These are phyloP conservation scores for Mimumesa dahlbomi DNA, from an alignment of 2,888 invertebrate genomes.

Conservation along the genomic window DNA sequence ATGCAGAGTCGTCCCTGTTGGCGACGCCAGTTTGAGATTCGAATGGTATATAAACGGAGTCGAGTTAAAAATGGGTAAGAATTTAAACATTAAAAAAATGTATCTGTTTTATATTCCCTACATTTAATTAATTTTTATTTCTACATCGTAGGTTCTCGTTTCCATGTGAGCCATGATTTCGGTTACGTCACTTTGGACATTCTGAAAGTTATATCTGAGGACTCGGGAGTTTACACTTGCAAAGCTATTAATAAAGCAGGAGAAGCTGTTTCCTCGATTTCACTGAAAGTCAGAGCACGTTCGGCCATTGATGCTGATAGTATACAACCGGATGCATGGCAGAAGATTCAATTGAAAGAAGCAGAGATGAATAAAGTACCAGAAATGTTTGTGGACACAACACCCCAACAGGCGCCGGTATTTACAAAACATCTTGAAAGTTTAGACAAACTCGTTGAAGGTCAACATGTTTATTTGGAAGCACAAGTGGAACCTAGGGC, in stretches of 20 bases:
- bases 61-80: constrained; percentile 92
- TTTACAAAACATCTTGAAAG: constrained; percentile 95
- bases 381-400: constrained; percentile 92
- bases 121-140: constrained; percentile 10
- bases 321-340: constrained; percentile 95
- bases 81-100: not conserved
- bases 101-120: not conserved
- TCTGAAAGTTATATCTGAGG: constrained; percentile 91
- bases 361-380: constrained; percentile 95
- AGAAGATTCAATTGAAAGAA: constrained; percentile 94
- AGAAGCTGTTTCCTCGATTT: constrained; percentile 95
- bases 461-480: constrained; percentile 92
- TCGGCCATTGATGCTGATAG: constrained; percentile 91
- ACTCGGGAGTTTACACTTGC: constrained; percentile 96
- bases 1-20: constrained; percentile 95
- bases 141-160: constrained; percentile 85
- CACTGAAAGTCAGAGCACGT: constrained; percentile 92
- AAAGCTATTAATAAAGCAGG: constrained; percentile 96
- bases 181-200: constrained; percentile 97
- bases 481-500: constrained; percentile 95
- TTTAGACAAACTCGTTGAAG: constrained; percentile 91
- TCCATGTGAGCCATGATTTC: constrained; percentile 95
- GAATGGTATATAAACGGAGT: constrained; percentile 98
- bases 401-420: constrained; percentile 95
- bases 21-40: constrained; percentile 94